phyloP scores from a whole-genome alignment of 1,140 invertebrate genomes.

The Orussus abietinus region DNA sequence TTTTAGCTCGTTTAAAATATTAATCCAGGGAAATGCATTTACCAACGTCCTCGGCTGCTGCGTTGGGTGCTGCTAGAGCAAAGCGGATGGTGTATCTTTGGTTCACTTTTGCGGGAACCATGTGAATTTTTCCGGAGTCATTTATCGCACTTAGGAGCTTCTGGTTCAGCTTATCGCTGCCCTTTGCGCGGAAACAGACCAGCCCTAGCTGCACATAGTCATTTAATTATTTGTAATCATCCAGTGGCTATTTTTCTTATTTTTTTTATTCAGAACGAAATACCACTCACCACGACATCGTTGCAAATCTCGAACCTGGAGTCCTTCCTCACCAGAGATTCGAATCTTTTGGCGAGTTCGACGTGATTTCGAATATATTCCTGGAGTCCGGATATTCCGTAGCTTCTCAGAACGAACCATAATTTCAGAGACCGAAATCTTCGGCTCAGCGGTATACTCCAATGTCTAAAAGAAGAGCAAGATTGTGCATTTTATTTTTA shows the following conservation, averaged over 20 bases:
- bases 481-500: conserved; percentile 3
- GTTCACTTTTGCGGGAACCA: conserved; percentile 92
- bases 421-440: conserved; percentile 91
- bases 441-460: conserved; percentile 94
- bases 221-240: too few relatives aligned
- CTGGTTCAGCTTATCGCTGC: conserved; percentile 88
- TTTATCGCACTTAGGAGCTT: conserved; percentile 92
- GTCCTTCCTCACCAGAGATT: conserved; percentile 78
- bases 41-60: conserved; percentile 84
- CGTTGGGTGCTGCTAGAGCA: conserved; percentile 90
- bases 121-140: conserved; percentile 92
- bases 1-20: conserved; percentile 4
- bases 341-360: conserved; percentile 90
- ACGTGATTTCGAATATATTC: conserved; percentile 91
- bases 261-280: too few relatives aligned
- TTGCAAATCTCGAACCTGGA: conserved; percentile 92
- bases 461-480: conserved; percentile 64
- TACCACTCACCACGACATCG: conserved; percentile 86
- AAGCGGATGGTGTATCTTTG: conserved; percentile 92
- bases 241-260: too few relatives aligned
- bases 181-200: conserved; percentile 82
- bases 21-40: conserved; percentile 25
- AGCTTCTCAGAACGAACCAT: conserved; percentile 95
- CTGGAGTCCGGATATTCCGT: conserved; percentile 91
- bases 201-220: conserved; percentile 65